Evolutionary conservation across 2,888 invertebrate species (phyloP), one percentile per base, ranked within the genome.

Genomic region (Conops quadrifasciatus): DNA sequence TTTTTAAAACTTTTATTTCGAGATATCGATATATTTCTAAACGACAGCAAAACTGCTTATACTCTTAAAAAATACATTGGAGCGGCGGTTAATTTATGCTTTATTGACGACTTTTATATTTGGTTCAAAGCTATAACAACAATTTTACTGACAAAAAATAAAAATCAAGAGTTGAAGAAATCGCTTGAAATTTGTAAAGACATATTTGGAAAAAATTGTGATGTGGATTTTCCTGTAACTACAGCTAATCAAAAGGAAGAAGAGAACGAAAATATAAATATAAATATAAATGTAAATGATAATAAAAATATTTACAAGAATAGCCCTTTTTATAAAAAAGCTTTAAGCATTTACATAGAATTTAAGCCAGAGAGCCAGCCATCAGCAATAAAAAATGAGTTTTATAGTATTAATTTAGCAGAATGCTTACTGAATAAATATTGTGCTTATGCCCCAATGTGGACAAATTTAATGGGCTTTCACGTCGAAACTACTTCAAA

Each of bases 381-480:
- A 11, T 11, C 4, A 15, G 24, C 9, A 19, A 21, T 58, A 16
- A 28, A 28, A 26, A 62, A 43, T 43, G 15, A 3, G 0, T 43
- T 15, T 19, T 62, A 21, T 19, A 45, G 7, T 1, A 30, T 19
- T 19, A 43, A 11, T 9, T 62, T 62, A 13, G 36, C 43, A 19
- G 4, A 62, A 0, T 43, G 45, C 24, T 43, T 62, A 5, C 45
- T 62, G 36, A 24, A 15, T 21, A 45, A 63, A 63, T 63, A 63
- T 15, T 63, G 63, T 21, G 7, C 63, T 0, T 63, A 63, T 43
- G 43, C 45, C 45, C 63, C 63, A 24, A 24, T 63, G 21, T 63
- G 63, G 28, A 53, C 51, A 28, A 53, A 64, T 21, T 21, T 65
- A 30, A 51, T 65, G 53, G 53, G 65, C n/a, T 65, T 43, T 28